Evolutionary conservation across 2,797 vertebrate genomes (phyloP).

Genomic region (Pempheris klunzingeri): DNA sequence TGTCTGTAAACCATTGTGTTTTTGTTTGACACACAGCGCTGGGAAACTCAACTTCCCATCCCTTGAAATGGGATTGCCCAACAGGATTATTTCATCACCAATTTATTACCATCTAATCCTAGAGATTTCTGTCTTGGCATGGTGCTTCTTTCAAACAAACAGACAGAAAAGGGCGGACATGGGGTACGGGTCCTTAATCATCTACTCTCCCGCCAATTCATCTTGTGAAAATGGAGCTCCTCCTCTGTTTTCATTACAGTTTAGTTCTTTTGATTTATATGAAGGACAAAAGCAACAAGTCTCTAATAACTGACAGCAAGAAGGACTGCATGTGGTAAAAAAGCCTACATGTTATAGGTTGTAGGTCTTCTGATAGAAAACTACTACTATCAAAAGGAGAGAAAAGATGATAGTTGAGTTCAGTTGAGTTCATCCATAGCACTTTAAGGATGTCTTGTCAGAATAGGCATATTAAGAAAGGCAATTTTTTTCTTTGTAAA

Average conservation of each 20-base stretch:
- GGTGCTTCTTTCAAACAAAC: slow-evolving; percentile 62
- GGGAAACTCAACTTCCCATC: slow-evolving; percentile 75
- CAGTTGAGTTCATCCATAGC: not conserved
- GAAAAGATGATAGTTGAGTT: not conserved
- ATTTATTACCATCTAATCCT: slow-evolving; percentile 80
- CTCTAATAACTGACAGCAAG: slow-evolving; percentile 57
- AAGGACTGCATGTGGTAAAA: slow-evolving; percentile 15
- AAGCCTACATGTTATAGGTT: slow-evolving; percentile 34
- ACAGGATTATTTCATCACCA: slow-evolving; percentile 74
- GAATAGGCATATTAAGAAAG: not conserved
- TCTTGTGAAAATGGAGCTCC: slow-evolving; percentile 36
- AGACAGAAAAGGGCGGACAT: slow-evolving; percentile 53
- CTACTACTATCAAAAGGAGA: not conserved
- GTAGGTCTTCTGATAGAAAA: slow-evolving; percentile 5
- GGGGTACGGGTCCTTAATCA: slow-evolving; percentile 59
- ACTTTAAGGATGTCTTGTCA: not conserved
- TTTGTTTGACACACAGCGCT: slow-evolving; percentile 71
- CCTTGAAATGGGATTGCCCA: slow-evolving; percentile 69
- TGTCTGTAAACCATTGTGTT: slow-evolving; percentile 67
- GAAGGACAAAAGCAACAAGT: slow-evolving; percentile 44
- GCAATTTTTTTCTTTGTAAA: rapidly evolving
- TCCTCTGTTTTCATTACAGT: slow-evolving; percentile 49
- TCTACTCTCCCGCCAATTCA: slow-evolving; percentile 41
- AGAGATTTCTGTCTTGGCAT: slow-evolving; percentile 67
- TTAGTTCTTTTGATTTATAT: slow-evolving; percentile 45